Evolutionary conservation across 2,888 invertebrate species (phyloP), one percentile per base, ranked within the genome.

Genomic region (Vannuccia rotundouncinata): DNA sequence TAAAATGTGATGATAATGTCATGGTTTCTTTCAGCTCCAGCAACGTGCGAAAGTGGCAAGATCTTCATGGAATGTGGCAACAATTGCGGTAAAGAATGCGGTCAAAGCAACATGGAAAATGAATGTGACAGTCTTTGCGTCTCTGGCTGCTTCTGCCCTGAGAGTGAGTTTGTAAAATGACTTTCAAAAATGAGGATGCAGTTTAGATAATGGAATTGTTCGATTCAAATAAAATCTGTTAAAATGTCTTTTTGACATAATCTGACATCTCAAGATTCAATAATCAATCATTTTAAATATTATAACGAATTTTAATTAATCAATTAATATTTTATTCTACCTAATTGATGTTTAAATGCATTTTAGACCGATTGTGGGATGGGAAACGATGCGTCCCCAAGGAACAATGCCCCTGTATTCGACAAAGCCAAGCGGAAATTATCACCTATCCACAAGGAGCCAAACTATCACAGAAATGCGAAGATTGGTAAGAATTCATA

Each of bases 371-470:
- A 29, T 81, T 80, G 73, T 82, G 74, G 80, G 81, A 83, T 79
- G 83, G 82, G 0, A 29, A 80, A 31, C 30, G 45, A 31, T 83
- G 83, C 78, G 82, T 82, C 29, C 66, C 59, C 0, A 45, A 79
- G 28, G 82, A 83, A 10, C 80, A 83, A 59, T 83, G 83, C 59
- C 82, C 82, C 73, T 83, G 83, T 66, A 80, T 29, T 1, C 45
- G 81, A 27, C 30, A 74, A n/a, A 78, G 79, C 1, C 81, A 80
- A 27, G 59, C 45, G 13, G 75, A 22, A 13, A 5, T 2, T 66
- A 5, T 31, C 0, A 59, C 80, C 5, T 83, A 83, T 75, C 80
- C 82, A 13, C 81, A 81, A 17, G 83, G 83, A 0, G 31, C 81
- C 1, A 28, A 29, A 17, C 78, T 82, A 59, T 77, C 28, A n/a